phyloP scores from a whole-genome alignment of 2,888 invertebrate species.

The Coleophora deauratella region DNA sequence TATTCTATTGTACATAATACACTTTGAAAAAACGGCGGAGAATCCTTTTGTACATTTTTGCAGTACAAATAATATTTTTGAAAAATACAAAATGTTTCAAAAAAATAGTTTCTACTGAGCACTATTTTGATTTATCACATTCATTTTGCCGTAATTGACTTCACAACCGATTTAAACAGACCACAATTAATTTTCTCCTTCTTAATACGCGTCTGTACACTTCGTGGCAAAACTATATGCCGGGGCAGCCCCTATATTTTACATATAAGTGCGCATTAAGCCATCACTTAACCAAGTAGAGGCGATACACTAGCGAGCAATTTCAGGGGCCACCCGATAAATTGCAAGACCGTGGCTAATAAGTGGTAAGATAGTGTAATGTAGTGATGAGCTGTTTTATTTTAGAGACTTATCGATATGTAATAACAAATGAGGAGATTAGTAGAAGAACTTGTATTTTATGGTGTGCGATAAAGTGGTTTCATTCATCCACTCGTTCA shows the following conservation, averaged over 20 bases:
- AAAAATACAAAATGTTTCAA: too few species aligned
- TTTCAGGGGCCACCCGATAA: slow-evolving; percentile 56
- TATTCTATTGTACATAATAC: too few species aligned
- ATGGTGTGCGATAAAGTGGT: too few species aligned
- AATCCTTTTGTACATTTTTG: too few species aligned
- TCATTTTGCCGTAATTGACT: too few species aligned
- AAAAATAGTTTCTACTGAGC: too few species aligned
- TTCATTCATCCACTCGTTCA: too few species aligned
- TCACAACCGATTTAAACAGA: background rate
- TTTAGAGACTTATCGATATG: slow-evolving; percentile 14
- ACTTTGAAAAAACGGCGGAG: too few species aligned
- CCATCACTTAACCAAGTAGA: slow-evolving; percentile 45
- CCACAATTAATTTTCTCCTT: slow-evolving; percentile 1
- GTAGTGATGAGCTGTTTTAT: slow-evolving; percentile 24
- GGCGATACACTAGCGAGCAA: slow-evolving; percentile 40
- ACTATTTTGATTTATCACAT: too few species aligned
- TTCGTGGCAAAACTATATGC: slow-evolving; percentile 13
- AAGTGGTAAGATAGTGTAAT: slow-evolving; percentile 52
- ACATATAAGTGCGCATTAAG: slow-evolving; percentile 45
- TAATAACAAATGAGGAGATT: too few species aligned
- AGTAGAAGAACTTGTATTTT: too few species aligned
- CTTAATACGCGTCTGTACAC: slow-evolving; percentile 10
- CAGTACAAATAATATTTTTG: too few species aligned
- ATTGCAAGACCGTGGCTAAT: slow-evolving; percentile 59
- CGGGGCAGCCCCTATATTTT: slow-evolving; percentile 25